Base-by-base conservation (phyloP, 2,797 vertebrate species). In the Selene dorsalis region DNA sequence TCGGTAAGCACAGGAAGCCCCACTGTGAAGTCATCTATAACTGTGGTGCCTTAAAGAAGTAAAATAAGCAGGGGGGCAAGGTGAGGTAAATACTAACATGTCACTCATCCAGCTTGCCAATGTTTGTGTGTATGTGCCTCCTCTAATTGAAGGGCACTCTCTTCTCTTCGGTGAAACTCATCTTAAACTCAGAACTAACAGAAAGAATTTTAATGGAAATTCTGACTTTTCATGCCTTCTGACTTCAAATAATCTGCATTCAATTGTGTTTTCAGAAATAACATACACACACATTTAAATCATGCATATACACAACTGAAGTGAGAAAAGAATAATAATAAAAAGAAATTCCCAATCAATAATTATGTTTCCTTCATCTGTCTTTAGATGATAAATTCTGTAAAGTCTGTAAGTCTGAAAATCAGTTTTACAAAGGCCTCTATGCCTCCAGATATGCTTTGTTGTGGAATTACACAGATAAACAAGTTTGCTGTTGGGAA, bases 1-100 rank as follows among this genome's bases (percentile, higher is more conserved):
- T 80, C 73, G 80, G 72, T 75, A 73, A 87, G 72, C 84, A 84
- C 73, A 65, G 77, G 45, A 53, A 61, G 52, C 56, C 26, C 72
- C 64, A 58, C 48, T 50, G 66, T 65, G 39, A 74, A 85, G 79
- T 73, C 56, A 63, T 76, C 83, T 81, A 69, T 73, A 83, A 83
- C 45, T 75, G 65, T 62, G 45, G 39, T 78, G 48, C 32, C 43
- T 78, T 55, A 72, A 63, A 62, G 58, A 72, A 80, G 77, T 35
- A n/a, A 82, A 73, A 84, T 60, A 65, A 68, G 67, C 63, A 73
- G 47, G 70, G 47, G 41, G 2, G 22, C 57, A 53, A 52, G 65
- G 50, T 60, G 64, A 77, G 63, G 78, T 59, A 78, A 85, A 84
- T 26, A 82, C 39, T 66, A 73, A 79, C 70, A 59, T 69, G 62